Conservation (phyloP, 1,140 invertebrate genomes). For the Neodiprion fabricii region DNA sequence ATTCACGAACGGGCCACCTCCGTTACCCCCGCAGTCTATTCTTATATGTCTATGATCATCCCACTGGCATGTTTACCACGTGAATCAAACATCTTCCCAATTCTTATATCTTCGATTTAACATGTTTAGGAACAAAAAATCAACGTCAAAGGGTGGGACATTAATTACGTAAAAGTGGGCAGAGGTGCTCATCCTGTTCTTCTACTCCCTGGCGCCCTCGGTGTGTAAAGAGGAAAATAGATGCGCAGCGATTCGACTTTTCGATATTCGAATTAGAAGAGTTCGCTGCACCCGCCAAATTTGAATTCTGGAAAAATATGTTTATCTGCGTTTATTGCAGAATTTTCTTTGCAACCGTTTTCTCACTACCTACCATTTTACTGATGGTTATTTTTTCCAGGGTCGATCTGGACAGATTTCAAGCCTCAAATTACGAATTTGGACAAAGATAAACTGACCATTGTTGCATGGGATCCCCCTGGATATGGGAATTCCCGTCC, state of each 20-base stretch:
- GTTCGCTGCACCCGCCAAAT: no score
- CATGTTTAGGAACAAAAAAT: constrained; percentile 61
- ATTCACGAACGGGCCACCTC: no score
- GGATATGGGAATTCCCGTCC: constrained; percentile 87
- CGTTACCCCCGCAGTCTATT: no score
- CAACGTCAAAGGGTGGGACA: constrained; percentile 65
- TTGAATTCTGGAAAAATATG: no score
- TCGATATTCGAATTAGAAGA: not conserved
- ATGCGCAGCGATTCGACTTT: not conserved
- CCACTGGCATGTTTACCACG: no score
- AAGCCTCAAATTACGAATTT: constrained; percentile 78
- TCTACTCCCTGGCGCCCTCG: constrained; percentile 79
- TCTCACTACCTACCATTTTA: no score
- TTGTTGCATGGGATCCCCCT: constrained; percentile 88
- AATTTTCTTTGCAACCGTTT: no score
- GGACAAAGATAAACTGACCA: constrained; percentile 71
- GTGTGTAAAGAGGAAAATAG: constrained; percentile 39
- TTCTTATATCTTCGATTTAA: not conserved
- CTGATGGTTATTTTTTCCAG: constrained; percentile 40
- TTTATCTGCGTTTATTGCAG: no score
- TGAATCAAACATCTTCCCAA: not conserved
- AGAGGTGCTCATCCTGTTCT: constrained; percentile 72
- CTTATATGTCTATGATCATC: not conserved
- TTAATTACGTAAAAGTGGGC: constrained; percentile 79
- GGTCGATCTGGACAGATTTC: constrained; percentile 81